Evolutionary conservation across 30 jellyfish, hydroid and myxozoan species (phyloP).

Genomic region (Turritopsis rubra): DNA sequence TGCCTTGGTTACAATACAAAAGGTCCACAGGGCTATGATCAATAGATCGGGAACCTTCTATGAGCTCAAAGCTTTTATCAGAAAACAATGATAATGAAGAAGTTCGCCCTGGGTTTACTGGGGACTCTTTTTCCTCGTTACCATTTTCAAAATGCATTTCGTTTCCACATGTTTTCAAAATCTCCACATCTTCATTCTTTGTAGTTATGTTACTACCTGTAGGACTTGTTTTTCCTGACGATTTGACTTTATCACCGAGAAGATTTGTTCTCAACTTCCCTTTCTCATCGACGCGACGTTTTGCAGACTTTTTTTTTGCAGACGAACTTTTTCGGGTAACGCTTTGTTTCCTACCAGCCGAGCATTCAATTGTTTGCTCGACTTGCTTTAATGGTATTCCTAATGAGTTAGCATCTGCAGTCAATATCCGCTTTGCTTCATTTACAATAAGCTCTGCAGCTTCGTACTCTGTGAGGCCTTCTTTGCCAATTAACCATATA

Average conservation of each 20-base stretch:
- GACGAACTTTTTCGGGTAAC: neutral
- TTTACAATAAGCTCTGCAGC: slow-evolving; percentile 65
- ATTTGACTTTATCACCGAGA: neutral
- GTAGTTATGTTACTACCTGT: neutral
- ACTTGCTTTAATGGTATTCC: slow-evolving; percentile 45
- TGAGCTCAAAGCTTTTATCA: neutral
- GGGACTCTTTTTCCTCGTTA: neutral
- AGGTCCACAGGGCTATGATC: neutral
- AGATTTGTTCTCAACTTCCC: neutral
- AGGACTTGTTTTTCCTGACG: neutral
- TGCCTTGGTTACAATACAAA: neutral
- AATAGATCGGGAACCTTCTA: neutral
- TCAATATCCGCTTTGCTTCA: slow-evolving; percentile 84
- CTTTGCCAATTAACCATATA: slow-evolving; percentile 78
- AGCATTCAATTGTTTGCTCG: neutral
- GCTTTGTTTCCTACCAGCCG: neutral
- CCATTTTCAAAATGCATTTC: neutral
- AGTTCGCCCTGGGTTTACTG: neutral
- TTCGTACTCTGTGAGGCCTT: slow-evolving; percentile 76
- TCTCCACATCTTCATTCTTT: neutral
- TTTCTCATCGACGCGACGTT: neutral
- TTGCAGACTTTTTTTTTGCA: neutral
- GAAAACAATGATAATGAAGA: neutral
- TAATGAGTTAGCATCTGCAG: slow-evolving; percentile 46
- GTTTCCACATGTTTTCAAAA: neutral